Conservation (phyloP, 2,113 vertebrate genomes). For the Scopus umbretta region DNA sequence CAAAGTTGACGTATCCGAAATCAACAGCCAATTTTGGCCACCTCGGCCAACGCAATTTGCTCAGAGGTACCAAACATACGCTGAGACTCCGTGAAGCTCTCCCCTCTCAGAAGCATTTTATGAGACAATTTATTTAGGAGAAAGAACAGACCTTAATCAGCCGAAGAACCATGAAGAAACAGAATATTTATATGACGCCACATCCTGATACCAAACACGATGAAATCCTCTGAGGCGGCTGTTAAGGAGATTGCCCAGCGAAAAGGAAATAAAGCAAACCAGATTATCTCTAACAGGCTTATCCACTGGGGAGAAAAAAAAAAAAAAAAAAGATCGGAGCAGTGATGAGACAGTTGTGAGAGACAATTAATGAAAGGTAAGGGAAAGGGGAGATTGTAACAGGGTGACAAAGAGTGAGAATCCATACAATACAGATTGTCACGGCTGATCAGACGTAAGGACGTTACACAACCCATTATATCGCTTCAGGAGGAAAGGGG, state of each 20-base stretch:
- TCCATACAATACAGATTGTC: background rate
- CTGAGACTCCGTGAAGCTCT: background rate
- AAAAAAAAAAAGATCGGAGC: conserved; percentile 40
- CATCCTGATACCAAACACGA: conserved; percentile 11
- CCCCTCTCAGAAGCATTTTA: background rate
- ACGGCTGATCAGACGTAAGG: background rate
- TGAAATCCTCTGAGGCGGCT: background rate
- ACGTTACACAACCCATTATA: background rate
- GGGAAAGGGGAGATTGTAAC: background rate
- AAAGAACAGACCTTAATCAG: background rate
- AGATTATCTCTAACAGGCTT: conserved; percentile 65
- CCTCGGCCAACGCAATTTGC: background rate
- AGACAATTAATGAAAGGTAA: conserved; percentile 46
- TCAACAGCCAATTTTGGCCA: background rate
- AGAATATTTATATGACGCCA: background rate
- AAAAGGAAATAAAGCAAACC: conserved; percentile 64
- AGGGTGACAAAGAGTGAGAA: conserved; percentile 3
- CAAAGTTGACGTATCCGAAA: background rate
- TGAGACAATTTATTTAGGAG: background rate
- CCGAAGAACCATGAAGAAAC: background rate
- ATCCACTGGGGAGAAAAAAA: too few species aligned
- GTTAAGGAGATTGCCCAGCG: conserved; percentile 20
- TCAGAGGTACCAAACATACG: rapidly evolving
- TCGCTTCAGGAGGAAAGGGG: background rate
- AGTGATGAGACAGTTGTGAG: background rate